Percentiles rank a stretch among this genome's conserved stretches.
phyloP scores from a whole-genome alignment of 2,888 invertebrate species.

The Norana najaformis region DNA sequence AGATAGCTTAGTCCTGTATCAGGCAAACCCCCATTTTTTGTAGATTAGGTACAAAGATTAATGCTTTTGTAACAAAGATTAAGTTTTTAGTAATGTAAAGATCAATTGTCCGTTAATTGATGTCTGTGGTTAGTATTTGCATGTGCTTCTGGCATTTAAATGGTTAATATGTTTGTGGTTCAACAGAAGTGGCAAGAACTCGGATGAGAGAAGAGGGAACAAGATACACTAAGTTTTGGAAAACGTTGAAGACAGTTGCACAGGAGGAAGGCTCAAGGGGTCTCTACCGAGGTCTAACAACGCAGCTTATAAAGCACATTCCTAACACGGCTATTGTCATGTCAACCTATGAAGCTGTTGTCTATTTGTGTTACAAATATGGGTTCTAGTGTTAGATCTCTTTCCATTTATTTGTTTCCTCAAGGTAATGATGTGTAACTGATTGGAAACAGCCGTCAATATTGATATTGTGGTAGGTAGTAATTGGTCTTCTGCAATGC shows the following conservation, averaged over 20 bases:
- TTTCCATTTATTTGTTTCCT: background rate
- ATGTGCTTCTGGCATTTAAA: background rate
- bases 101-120: background rate
- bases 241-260: conserved; percentile 84
- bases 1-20: too few relatives aligned
- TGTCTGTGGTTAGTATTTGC: background rate
- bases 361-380: conserved; percentile 47
- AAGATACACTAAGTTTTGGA: conserved; percentile 90
- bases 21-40: too few relatives aligned
- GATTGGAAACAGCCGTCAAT: too few relatives aligned
- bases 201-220: conserved; percentile 91
- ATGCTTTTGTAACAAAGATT: too few relatives aligned
- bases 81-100: too few relatives aligned
- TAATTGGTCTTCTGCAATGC: background rate
- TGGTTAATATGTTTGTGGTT: background rate
- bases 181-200: conserved; percentile 89
- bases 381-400: conserved; percentile 16
- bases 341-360: conserved; percentile 88
- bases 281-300: conserved; percentile 88
- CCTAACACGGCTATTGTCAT: conserved; percentile 99
- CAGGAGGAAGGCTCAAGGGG: conserved; percentile 89
- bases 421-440: background rate
- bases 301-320: conserved; percentile 93
- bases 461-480: background rate
- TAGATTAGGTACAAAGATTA: too few relatives aligned